Base-by-base conservation (phyloP, 2,888 invertebrate species). In the Eurois occulta region DNA sequence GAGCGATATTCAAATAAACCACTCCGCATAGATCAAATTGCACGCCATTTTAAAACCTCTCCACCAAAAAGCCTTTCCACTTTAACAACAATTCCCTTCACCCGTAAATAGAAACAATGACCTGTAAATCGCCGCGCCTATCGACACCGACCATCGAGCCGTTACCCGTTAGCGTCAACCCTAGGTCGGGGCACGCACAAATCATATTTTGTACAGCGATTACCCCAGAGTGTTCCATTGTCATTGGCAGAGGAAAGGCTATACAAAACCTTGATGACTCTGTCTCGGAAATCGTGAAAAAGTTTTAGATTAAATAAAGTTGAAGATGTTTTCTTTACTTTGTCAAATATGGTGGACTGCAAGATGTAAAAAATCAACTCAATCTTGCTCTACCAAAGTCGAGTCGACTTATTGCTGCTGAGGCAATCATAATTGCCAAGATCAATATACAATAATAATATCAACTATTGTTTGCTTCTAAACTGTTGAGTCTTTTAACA, bases 141-240 rank as follows among this genome's bases (percentile, higher is more conserved):
- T 71, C 73, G 71, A 52, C 48, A 58, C 3, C 35, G 52, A 67
- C n/a, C 38, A 62, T 28, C 46, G 71, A 71, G 55, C 41, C 62
- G 80, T 58, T 24, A 28, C 28, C 18, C 58, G 28, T 18, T 41
- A 60, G 78, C 5, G 80, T 32, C 72, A 72, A 69, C 81, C 80
- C 76, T 81, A 55, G 41, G 28, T 8, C 28, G 35, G 43, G 18
- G 24, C 77, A 81, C 81, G 77, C 81, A 77, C 81, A 46, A 81
- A 81, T 81, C 81, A 81, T 78, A 81, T 81, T 81, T 72, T 64
- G 58, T 70, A 66, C 72, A 65, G 75, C 68, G 46, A 58, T 41
- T 75, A 58, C 80, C 64, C 80, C 13, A 32, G 80, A 74, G 62
- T 24, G 58, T 69, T 60, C 32, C 58, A 77, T 77, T 72, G 71